phyloP scores from a whole-genome alignment of 2,888 invertebrate genomes.

The Tipula helvola region DNA sequence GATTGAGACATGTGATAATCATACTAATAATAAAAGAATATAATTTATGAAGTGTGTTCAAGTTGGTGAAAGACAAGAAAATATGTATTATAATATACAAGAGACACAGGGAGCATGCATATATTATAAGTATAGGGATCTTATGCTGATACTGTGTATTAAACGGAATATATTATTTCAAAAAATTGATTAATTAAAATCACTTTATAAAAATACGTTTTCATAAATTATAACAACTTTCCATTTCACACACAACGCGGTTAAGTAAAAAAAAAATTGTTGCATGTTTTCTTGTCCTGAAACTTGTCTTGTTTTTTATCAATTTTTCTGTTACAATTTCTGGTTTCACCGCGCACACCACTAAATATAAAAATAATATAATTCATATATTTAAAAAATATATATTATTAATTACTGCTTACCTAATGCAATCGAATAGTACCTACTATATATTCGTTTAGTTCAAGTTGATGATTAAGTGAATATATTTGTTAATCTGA shows the following conservation, averaged over 20 bases:
- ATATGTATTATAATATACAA: not conserved
- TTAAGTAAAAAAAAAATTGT: not conserved
- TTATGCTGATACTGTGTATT: not conserved
- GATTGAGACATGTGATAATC: slow-evolving; percentile 4
- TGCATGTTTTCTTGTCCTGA: not conserved
- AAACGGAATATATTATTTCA: not conserved
- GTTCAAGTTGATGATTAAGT: not conserved
- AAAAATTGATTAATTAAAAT: not conserved
- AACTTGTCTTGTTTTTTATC: not conserved
- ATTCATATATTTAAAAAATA: not conserved
- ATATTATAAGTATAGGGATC: not conserved
- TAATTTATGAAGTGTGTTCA: not conserved
- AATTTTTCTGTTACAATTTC: not conserved
- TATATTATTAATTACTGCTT: not conserved
- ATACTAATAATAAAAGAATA: not conserved
- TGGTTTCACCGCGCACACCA: not conserved
- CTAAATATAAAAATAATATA: not conserved
- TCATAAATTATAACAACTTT: not conserved
- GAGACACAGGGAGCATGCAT: not conserved
- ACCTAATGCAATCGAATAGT: not conserved
- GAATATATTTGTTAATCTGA: not conserved
- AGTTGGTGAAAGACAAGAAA: slow-evolving; percentile 4
- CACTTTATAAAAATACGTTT: not conserved
- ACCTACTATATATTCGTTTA: not conserved
- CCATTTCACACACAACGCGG: not conserved